Evolutionary conservation across 2,888 invertebrate species (phyloP).

Genomic region (Phaedon cochleariae): DNA sequence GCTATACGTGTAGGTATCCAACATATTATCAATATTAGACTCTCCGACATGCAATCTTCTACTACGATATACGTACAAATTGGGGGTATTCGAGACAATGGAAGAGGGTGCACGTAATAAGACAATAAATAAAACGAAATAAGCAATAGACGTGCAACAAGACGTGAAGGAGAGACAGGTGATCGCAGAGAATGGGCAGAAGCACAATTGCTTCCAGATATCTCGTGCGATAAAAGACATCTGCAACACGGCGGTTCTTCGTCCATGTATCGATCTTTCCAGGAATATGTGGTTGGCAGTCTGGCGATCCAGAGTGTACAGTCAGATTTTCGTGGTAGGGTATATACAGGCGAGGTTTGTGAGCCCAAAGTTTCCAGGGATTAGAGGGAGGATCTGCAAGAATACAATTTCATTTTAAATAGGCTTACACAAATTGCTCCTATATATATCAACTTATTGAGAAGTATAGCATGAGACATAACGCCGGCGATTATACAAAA

Average conservation of each 20-base stretch:
- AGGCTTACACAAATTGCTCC: too few relatives aligned
- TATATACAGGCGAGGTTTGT: not conserved
- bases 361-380: not conserved
- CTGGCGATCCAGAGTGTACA: not conserved
- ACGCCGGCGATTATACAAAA: too few relatives aligned
- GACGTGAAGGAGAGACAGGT: slow-evolving; percentile 49
- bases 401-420: too few relatives aligned
- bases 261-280: slow-evolving; percentile 29
- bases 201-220: slow-evolving; percentile 53
- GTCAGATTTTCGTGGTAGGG: not conserved
- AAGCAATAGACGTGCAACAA: slow-evolving; percentile 51
- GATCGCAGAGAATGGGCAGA: slow-evolving; percentile 50
- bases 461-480: too few relatives aligned
- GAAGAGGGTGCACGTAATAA: slow-evolving; percentile 52
- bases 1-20: not conserved
- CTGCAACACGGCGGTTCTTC: slow-evolving; percentile 53
- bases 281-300: not conserved
- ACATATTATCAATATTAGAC: not conserved
- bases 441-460: too few relatives aligned
- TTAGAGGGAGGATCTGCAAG: too few relatives aligned
- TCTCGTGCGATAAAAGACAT: slow-evolving; percentile 53
- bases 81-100: slow-evolving; percentile 33
- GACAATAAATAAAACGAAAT: slow-evolving; percentile 58
- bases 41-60: not conserved
- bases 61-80: not conserved